Evolutionary conservation across 92 coral and sea anemone genomes (phyloP).

Genomic region (Chrysogorgia sp.): DNA sequence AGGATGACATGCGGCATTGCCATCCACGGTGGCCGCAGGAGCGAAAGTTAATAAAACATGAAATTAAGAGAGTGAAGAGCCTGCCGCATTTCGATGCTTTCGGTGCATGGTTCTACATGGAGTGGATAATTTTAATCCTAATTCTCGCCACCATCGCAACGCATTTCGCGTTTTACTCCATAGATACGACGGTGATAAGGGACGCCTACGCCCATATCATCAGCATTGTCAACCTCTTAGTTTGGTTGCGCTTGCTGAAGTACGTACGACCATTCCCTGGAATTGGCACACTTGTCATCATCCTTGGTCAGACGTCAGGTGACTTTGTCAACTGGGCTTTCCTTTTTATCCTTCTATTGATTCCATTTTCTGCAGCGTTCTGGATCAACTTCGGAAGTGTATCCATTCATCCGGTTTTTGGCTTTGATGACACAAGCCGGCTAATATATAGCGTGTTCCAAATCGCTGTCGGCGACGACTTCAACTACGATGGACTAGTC

Average conservation of each 20-base stretch:
- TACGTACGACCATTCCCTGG: constrained; percentile 65
- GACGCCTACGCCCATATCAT: constrained; percentile 61
- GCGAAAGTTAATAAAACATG: constrained; percentile 41
- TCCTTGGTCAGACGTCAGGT: constrained; percentile 54
- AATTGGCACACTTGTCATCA: constrained; percentile 69
- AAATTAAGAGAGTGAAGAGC: constrained; percentile 47
- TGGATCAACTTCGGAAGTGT: constrained; percentile 71
- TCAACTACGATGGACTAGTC: constrained; percentile 53
- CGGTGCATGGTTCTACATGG: constrained; percentile 67
- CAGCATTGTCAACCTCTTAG: constrained; percentile 61
- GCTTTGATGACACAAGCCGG: constrained; percentile 36
- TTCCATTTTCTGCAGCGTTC: constrained; percentile 69
- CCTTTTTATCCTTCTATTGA: constrained; percentile 53
- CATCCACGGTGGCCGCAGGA: constrained; percentile 81
- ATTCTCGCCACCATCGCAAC: constrained; percentile 53
- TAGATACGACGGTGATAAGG: constrained; percentile 46
- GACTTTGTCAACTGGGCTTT: constrained; percentile 69
- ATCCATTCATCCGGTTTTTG: constrained; percentile 47
- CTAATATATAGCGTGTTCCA: constrained; percentile 54
- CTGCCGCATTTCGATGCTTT: constrained; percentile 44
- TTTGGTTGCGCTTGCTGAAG: constrained; percentile 70
- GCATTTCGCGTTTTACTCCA: constrained; percentile 64
- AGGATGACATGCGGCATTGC: constrained; percentile 59
- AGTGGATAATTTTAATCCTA: constrained; percentile 68
- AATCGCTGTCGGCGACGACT: constrained; percentile 62